Evolutionary conservation across 2,797 vertebrate genomes (phyloP), one percentile per base, ranked within the genome.

Genomic region (Otus scops): DNA sequence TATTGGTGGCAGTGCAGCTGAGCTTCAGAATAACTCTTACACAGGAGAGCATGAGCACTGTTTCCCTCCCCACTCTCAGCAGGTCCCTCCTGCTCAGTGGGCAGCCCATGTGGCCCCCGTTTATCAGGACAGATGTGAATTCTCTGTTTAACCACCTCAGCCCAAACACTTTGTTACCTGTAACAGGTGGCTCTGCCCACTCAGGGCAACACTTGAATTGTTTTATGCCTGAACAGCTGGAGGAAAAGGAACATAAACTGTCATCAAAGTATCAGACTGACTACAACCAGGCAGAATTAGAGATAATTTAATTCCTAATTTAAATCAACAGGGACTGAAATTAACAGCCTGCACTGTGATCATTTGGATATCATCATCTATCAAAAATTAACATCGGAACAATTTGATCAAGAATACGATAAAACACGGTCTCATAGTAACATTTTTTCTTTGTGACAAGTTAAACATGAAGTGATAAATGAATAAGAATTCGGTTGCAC

Each of bases 91-190:
- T 60, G 65, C 81, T 71, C 57, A 5, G 1, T 14, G 30, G 48
- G 1, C 63, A 69, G 61, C 41, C 48, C 13, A 2, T 0, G 5
- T 11, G 4, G 48, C 17, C 39, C n/a, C 43, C 13, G 0, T 20
- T 70, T 36, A 39, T 43, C 77, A 43, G 27, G 39, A 41, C 22
- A 57, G 36, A 68, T 3, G 10, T 0, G 1, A 83, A 39, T 67
- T 71, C n/a, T 39, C 24, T 18, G 3, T 45, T 59, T 22, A 63
- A 48, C 18, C 23, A 18, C 7, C 54, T 71, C 54, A 82, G 14
- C 32, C 61, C 78, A 48, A 91, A 60, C 21, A 8, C 26, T 32
- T 1, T 0, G 5, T 28, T 51, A 60, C 21, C 4, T 1, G 9
- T 59, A n/a, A 32, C 30, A 43, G 22, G 22, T 27, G 19, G 30